Conservation (phyloP, 2,797 vertebrate genomes). For the Myotis vivesi region DNA sequence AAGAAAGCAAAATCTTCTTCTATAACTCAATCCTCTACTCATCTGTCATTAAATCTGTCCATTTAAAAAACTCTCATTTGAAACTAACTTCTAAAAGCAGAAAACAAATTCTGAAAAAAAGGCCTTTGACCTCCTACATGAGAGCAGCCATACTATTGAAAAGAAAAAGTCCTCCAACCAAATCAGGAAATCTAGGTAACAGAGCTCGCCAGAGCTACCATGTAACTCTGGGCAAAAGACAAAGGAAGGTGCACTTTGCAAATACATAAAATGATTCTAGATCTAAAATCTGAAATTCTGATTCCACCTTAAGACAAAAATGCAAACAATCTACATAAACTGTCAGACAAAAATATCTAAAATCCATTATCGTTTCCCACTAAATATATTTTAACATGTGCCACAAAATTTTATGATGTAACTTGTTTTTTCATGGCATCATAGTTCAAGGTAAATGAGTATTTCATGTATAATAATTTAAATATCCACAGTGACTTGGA, state of each 20-base stretch:
- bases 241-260: neutral
- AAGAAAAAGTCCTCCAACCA: slow-evolving; percentile 10
- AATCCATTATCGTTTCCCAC: neutral
- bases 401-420: neutral
- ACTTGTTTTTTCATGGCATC: neutral
- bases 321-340: neutral
- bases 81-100: slow-evolving; percentile 27
- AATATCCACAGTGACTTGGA: neutral
- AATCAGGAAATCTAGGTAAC: slow-evolving; percentile 2
- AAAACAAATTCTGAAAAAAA: slow-evolving; percentile 15
- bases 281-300: slow-evolving; percentile 8
- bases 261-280: neutral
- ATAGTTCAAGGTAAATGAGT: neutral
- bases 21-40: neutral
- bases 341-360: neutral
- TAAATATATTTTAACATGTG: neutral
- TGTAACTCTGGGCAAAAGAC: neutral
- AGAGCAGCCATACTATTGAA: neutral
- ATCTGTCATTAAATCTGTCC: neutral
- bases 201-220: neutral
- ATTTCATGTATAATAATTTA: neutral
- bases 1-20: neutral
- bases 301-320: slow-evolving; percentile 16
- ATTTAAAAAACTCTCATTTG: neutral
- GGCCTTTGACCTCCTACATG: neutral